phyloP scores from a whole-genome alignment of 2,113 vertebrate genomes.

The Numenius arquata region DNA sequence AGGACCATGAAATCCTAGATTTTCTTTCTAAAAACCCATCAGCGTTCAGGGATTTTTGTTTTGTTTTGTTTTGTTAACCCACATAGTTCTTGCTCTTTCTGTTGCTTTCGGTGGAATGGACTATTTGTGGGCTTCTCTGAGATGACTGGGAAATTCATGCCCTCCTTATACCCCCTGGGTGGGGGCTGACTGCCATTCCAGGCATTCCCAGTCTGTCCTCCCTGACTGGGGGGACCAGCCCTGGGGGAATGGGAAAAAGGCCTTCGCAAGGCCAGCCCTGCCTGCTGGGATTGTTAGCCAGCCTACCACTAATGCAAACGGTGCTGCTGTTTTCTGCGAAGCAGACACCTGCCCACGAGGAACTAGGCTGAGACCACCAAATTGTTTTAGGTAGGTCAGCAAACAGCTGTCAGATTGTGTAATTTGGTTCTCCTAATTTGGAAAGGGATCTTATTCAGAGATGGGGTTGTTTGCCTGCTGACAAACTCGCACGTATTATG shows the following conservation, averaged over 20 bases:
- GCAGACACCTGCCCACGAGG: slow-evolving; percentile 69
- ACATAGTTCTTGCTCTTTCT: not conserved
- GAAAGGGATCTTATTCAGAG: slow-evolving; percentile 48
- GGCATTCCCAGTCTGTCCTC: not conserved
- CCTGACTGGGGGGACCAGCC: not conserved
- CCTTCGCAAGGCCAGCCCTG: not conserved
- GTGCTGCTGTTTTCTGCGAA: slow-evolving; percentile 54
- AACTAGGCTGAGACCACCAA: slow-evolving; percentile 68
- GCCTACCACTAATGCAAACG: slow-evolving; percentile 36
- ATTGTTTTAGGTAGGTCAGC: slow-evolving; percentile 72
- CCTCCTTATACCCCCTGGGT: not conserved
- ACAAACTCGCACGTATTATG: slow-evolving; percentile 71
- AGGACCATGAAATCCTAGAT: not conserved
- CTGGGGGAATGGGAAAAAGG: not conserved
- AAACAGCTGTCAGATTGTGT: slow-evolving; percentile 74
- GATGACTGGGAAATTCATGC: not conserved
- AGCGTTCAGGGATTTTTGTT: not conserved
- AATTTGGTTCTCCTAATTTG: slow-evolving; percentile 74
- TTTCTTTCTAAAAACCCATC: not conserved
- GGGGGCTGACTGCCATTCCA: not conserved
- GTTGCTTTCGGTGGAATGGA: not conserved
- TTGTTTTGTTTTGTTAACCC: not conserved
- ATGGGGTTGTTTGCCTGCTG: slow-evolving; percentile 54
- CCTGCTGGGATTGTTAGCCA: not conserved
- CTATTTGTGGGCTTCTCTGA: not conserved